Evolutionary conservation across 2,888 invertebrate genomes (phyloP), one percentile per base, ranked within the genome.

Genomic region (Lasioglossum villosulum): DNA sequence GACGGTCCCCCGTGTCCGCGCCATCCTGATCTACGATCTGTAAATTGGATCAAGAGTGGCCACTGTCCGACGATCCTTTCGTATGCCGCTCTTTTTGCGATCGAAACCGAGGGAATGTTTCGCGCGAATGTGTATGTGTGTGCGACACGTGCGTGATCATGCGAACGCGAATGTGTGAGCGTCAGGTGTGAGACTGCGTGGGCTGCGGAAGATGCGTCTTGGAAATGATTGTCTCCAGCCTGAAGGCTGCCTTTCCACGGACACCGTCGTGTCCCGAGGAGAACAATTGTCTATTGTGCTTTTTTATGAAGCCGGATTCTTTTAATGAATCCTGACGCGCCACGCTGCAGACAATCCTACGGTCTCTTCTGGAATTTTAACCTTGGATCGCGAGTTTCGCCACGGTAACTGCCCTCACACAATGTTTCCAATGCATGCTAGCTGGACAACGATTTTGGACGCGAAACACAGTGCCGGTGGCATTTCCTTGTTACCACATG

Each of bases 121-220:
- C 66, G 66, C 66, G 66, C 66, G 10, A 10, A 3, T 8, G 1
- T 34, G 30, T 37, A 52, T 78, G 75, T 63, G 80, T 86, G 63
- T 34, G 80, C 82, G 80, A 82, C 70, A 23, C 52, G 52, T 27
- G 59, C 59, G 63, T 6, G 27, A 30, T 63, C 30, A 16, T 30
- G 30, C 30, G 63, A 27, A 30, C 66, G 37, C 23, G 34, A n/a
- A 56, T 63, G 72, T 75, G 79, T 83, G 66, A 48, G 72, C 72
- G 79, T 86, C 80, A 78, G 68, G 74, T 84, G 79, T 75, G 80
- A 88, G 80, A 82, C 71, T 75, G 79, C 81, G 81, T 87, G 70
- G 78, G 82, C 52, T 16, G 83, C 63, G 72, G 71, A 86, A 74
- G 78, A 89, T 75, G 75, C 75, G 68, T 80, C 80, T 75, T 75